Percentiles rank a stretch among this genome's conserved stretches.
Conservation (phyloP, 2,797 vertebrate genomes). For the Echiichthys vipera region DNA sequence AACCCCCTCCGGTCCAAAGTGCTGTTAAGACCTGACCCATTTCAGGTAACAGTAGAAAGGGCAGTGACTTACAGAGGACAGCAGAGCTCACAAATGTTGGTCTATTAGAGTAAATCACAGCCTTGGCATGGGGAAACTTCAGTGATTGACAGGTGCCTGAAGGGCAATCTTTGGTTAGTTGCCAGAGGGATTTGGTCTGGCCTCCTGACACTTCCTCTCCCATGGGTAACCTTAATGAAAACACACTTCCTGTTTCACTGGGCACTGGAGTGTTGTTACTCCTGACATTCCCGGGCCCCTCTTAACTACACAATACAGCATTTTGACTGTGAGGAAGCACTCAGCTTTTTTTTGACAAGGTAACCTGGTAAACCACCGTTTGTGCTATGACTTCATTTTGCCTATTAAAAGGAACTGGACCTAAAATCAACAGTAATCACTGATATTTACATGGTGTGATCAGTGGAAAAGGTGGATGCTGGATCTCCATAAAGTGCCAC, state of each 20-base stretch:
- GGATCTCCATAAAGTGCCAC: slow-evolving; percentile 2
- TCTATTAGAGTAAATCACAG: slow-evolving; percentile 63
- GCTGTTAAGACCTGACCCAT: slow-evolving; percentile 23
- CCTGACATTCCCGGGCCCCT: slow-evolving; percentile 48
- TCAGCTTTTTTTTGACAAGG: slow-evolving; percentile 70
- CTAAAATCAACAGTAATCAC: slow-evolving; percentile 50
- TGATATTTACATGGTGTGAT: slow-evolving; percentile 42
- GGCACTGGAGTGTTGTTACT: slow-evolving; percentile 62
- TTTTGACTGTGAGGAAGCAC: slow-evolving; percentile 55
- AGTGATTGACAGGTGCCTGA: slow-evolving; percentile 73
- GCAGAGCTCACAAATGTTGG: slow-evolving; percentile 34
- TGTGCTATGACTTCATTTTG: slow-evolving; percentile 38
- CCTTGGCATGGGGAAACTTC: slow-evolving; percentile 27
- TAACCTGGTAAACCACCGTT: slow-evolving; percentile 54
- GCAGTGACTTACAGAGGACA: slow-evolving; percentile 37
- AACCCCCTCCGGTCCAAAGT: background rate
- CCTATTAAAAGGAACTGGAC: slow-evolving; percentile 52
- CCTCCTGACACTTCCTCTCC: slow-evolving; percentile 65
- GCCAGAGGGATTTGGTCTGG: slow-evolving; percentile 54
- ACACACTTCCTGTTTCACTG: slow-evolving; percentile 68
- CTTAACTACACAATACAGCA: slow-evolving; percentile 22
- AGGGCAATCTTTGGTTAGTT: slow-evolving; percentile 61
- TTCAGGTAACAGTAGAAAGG: slow-evolving; percentile 22
- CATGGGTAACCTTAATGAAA: slow-evolving; percentile 72
- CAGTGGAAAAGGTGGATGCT: slow-evolving; percentile 6